These are phyloP conservation scores for Sympetrum striolatum DNA, from an alignment of 2,888 invertebrate species.

Conservation along the genomic window DNA sequence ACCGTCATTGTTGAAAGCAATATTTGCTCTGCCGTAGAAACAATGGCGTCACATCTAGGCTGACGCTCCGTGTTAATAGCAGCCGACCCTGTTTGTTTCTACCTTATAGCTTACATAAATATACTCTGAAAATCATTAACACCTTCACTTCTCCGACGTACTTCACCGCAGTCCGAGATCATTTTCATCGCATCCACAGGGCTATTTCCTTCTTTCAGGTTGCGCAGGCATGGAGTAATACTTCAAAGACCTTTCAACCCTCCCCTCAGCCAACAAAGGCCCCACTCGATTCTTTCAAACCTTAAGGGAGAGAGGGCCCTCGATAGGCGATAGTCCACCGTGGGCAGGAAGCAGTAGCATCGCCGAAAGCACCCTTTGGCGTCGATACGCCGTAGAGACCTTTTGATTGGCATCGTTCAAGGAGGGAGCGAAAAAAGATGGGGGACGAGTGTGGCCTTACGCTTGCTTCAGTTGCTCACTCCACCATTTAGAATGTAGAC, in stretches of 20 bases:
- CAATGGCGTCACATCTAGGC: no score
- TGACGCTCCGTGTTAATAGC: no score
- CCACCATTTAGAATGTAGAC: not conserved
- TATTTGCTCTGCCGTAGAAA: no score
- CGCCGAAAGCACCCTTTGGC: not conserved
- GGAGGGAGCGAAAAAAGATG: not conserved
- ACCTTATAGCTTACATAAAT: no score
- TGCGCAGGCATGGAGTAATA: no score
- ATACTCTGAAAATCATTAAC: no score
- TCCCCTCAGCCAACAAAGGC: not conserved
- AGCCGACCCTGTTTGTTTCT: no score
- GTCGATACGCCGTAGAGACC: not conserved
- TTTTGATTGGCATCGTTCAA: conserved; percentile 7
- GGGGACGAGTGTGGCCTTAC: not conserved
- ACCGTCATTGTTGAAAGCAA: no score
- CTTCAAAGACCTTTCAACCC: not conserved
- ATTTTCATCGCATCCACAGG: no score
- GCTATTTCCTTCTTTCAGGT: no score
- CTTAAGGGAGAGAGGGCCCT: not conserved
- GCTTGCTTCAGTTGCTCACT: not conserved
- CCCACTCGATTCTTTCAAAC: not conserved
- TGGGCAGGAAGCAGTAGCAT: not conserved
- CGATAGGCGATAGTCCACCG: not conserved
- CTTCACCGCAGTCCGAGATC: no score
- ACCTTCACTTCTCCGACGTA: no score